phyloP scores from a whole-genome alignment of 2,113 vertebrate species.

The Anser brachyrhynchus region DNA sequence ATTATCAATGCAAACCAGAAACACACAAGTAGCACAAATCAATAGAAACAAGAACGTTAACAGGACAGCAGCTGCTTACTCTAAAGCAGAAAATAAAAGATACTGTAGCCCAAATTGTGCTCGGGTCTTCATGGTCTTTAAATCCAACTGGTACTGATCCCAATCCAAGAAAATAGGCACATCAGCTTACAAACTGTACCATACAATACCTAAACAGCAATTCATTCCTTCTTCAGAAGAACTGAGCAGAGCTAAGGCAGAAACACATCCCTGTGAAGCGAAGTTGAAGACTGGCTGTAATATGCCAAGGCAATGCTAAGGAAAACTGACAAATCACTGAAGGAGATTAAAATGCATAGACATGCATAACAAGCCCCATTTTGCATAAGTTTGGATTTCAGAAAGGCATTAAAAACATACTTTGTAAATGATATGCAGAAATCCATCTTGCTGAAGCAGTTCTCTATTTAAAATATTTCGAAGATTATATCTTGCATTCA shows the following conservation, averaged over 20 bases:
- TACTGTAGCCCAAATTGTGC: rapidly evolving
- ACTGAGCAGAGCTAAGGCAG: background rate
- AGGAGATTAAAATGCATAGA: constrained; percentile 67
- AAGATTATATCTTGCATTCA: constrained; percentile 47
- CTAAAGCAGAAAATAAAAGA: background rate
- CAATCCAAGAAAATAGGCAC: background rate
- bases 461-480: constrained; percentile 53
- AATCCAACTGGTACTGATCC: background rate
- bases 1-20: background rate
- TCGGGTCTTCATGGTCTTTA: background rate
- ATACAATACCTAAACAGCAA: background rate
- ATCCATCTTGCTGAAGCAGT: constrained; percentile 54
- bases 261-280: background rate
- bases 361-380: background rate
- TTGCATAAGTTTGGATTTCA: constrained; percentile 32
- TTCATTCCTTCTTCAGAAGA: background rate
- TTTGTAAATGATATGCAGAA: constrained; percentile 52
- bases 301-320: background rate
- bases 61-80: background rate
- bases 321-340: constrained; percentile 40
- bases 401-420: constrained; percentile 59
- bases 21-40: background rate
- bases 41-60: background rate
- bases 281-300: constrained; percentile 17
- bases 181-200: background rate